phyloP scores from a whole-genome alignment of 2,888 invertebrate species.

The Trissolcus brochymenae region DNA sequence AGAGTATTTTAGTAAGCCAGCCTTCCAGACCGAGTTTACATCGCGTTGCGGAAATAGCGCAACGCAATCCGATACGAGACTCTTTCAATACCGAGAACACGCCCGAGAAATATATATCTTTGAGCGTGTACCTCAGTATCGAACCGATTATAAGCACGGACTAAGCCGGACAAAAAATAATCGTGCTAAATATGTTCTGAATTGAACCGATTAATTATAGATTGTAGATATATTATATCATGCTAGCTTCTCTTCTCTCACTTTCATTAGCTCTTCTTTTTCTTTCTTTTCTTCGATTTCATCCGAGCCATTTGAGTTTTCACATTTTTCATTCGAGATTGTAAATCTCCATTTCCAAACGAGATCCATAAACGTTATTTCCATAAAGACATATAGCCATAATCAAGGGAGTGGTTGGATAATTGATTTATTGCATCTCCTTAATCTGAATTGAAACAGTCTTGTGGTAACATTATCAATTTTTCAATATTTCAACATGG shows the following conservation, averaged over 20 bases:
- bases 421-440: too few species aligned
- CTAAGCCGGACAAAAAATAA: background rate
- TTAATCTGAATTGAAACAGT: too few species aligned
- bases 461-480: too few species aligned
- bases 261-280: background rate
- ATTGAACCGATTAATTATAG: background rate
- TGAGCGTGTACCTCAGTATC: conserved; percentile 37
- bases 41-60: conserved; percentile 66
- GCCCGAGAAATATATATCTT: conserved; percentile 62
- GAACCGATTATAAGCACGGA: conserved; percentile 30
- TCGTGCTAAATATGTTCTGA: background rate
- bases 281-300: background rate
- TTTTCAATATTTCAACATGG: too few species aligned
- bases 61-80: conserved; percentile 65
- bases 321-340: background rate
- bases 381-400: too few species aligned
- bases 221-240: background rate
- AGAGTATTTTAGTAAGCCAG: conserved; percentile 65
- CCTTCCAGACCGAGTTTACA: conserved; percentile 63
- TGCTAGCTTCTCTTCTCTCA: background rate
- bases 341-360: background rate
- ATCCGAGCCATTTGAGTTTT: background rate
- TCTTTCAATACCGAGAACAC: conserved; percentile 64
- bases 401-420: too few species aligned
- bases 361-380: too few species aligned